Conservation (phyloP, 2,113 vertebrate genomes). For the Hyaena hyaena region DNA sequence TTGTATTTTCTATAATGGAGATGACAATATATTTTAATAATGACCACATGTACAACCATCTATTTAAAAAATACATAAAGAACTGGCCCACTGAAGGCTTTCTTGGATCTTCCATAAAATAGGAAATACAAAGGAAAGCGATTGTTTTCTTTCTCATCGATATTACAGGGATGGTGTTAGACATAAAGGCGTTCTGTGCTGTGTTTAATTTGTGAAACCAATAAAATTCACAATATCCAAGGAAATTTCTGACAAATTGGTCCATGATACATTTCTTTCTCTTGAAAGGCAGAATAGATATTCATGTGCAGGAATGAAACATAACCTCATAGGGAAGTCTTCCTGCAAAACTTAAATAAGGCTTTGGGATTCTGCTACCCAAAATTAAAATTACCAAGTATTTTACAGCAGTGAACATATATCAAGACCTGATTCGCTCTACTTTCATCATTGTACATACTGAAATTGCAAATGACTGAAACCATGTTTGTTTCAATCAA, state of each 20-base stretch:
- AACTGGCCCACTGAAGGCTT: not conserved
- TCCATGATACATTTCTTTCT: not conserved
- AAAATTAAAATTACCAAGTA: conserved; percentile 11
- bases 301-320: not conserved
- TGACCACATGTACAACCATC: not conserved
- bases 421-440: not conserved
- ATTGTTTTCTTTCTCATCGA: not conserved
- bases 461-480: not conserved
- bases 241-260: not conserved
- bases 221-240: not conserved
- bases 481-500: conserved; percentile 6
- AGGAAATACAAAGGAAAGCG: not conserved
- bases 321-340: not conserved
- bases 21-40: not conserved
- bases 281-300: not conserved
- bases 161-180: not conserved
- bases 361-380: not conserved
- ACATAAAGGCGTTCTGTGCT: not conserved
- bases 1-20: not conserved
- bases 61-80: not conserved
- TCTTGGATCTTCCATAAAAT: not conserved
- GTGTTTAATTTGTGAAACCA: conserved; percentile 22
- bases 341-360: not conserved
- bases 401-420: conserved; percentile 28
- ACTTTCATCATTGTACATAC: not conserved